Base-by-base conservation (phyloP, 2,797 vertebrate species). In the Lepus oiostolus region DNA sequence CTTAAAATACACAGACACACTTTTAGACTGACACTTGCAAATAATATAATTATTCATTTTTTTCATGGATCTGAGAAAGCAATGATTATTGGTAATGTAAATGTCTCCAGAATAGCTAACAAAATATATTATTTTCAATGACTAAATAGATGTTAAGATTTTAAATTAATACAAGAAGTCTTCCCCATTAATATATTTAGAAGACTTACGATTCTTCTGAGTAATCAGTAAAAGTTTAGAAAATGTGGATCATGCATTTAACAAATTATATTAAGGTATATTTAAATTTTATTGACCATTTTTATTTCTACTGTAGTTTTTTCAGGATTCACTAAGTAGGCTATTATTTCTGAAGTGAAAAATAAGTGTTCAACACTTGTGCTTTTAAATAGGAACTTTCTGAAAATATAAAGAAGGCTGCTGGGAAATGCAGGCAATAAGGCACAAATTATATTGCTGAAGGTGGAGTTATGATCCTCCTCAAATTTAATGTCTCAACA, bases 141-240 rank as follows among this genome's bases (percentile, higher is more conserved):
- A 60, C 30, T 67, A 32, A 4, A 83, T 17, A 62, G n/a, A 81
- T 60, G 58, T 80, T 65, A 76, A 87, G 35, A 62, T 94, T 80
- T 75, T 74, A 84, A 42, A 88, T 67, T 93, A 68, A 60, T 0
- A 11, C 28, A 65, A 86, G 14, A 50, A 63, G 0, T 14, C 14
- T 50, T 47, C 24, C 38, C 28, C 9, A 80, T 54, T 58, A 91
- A 91, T 54, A 90, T 58, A 93, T 30, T 74, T 89, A 50, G 71
- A 86, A 93, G 85, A 19, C 26, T 81, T 92, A 65, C 54, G 21
- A 85, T 6, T 24, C 38, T 50, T 82, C 19, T 76, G 50, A 58
- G 47, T 60, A 28, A 22, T 10, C 62, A 70, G 14, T 75, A 17
- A 74, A 54, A 42, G 60, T 58, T 74, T 71, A 92, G 32, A 81